Base-by-base conservation (phyloP, 1,140 invertebrate genomes). In the Cydia amplana region DNA sequence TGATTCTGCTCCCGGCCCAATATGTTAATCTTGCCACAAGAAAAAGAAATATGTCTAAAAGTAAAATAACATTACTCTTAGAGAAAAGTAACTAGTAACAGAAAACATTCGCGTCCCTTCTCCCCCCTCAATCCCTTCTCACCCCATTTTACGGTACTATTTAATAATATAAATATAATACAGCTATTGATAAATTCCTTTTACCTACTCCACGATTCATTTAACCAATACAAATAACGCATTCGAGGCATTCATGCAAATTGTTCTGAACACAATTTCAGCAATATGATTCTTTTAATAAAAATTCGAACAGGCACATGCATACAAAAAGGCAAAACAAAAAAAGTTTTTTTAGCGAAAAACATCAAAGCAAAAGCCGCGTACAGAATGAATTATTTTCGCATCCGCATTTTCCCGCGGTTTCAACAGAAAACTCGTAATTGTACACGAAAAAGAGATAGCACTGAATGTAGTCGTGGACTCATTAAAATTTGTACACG, bases 401-500 rank as follows among this genome's bases (percentile, higher is more conserved):
- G 32, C 65, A 40, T 70, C 28, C 64, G 64, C 64, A 67, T 67
- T 67, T 64, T 64, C 28, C 64, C 65, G 28, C 18, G n/a, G 65
- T 36, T 36, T 36, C 32, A 9, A 10, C 65, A 4, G 18, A 70
- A 70, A 70, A 43, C 32, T 36, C 32, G 18, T n/a, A 70, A 36
- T 70, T 70, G 65, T 40, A 32, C 43, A 60, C 55, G 65, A 36
- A 70, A 67, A 70, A 70, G 32, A 70, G 65, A 70, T 43, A 36
- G 65, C n/a, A 36, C 32, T 40, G 65, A 36, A 70, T 70, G 36
- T 70, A 70, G 65, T 70, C 46, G 64, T 78, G 77, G 80, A 80
- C 83, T 87, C 86, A 86, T 87, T 87, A 87, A 87, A 87, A 87
- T 87, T 84, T 84, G 78, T 80, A 83, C 80, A 80, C 76, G 20